Conservation (phyloP, 2,113 vertebrate species). For the Aplodontia rufa region DNA sequence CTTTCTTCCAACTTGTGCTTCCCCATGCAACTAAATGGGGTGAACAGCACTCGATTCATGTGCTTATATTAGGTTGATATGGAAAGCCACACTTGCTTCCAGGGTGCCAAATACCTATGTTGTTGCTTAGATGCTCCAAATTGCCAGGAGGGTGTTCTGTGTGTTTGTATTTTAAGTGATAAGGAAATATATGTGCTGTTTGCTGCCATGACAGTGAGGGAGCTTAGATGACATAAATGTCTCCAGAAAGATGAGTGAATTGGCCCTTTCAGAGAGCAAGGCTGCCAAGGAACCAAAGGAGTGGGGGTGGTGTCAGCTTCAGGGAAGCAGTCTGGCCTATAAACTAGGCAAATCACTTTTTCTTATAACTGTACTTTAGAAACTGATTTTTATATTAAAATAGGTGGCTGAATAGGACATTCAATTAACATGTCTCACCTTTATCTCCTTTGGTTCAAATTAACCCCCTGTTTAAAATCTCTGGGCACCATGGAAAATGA, state of each 20-base stretch:
- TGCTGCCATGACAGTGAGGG: constrained; percentile 71
- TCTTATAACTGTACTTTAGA: constrained; percentile 66
- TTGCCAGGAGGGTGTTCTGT: constrained; percentile 40
- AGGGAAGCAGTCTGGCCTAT: constrained; percentile 72
- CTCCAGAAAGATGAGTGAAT: constrained; percentile 75
- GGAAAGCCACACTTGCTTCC: background rate
- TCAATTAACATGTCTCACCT: constrained; percentile 64
- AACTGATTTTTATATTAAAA: constrained; percentile 73
- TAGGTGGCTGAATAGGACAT: constrained; percentile 44
- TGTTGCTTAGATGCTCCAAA: background rate
- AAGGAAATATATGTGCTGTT: constrained; percentile 75
- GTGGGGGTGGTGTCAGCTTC: constrained; percentile 70
- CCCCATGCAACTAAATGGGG: background rate
- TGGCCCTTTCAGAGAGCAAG: constrained; percentile 68
- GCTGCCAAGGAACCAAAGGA: constrained; percentile 70
- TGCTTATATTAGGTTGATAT: background rate
- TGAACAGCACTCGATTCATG: constrained; percentile 13
- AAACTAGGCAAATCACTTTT: constrained; percentile 71
- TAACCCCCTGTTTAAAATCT: constrained; percentile 60
- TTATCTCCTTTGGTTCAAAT: constrained; percentile 61
- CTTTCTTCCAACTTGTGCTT: background rate
- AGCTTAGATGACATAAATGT: constrained; percentile 71
- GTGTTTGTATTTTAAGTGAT: constrained; percentile 75
- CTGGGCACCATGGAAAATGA: constrained; percentile 20
- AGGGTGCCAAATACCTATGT: constrained; percentile 47